These are phyloP conservation scores for Achatina immaculata DNA, from an alignment of 1,140 invertebrate species.

Conservation along the genomic window DNA sequence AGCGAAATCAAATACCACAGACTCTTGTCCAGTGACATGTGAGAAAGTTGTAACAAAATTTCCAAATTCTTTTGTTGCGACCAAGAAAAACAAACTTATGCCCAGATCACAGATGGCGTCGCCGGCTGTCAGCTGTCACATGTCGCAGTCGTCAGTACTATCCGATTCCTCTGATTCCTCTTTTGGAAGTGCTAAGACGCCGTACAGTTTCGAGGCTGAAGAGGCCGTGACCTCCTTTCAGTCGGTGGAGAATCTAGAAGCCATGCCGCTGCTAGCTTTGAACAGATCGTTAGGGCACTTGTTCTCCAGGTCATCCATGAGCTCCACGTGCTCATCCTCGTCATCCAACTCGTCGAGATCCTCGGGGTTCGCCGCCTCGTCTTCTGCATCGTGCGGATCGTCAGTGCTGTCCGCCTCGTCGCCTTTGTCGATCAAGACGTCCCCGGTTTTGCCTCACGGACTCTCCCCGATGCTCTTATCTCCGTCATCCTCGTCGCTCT, in stretches of 20 bases:
- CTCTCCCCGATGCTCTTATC: conserved; percentile 2
- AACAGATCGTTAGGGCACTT: not conserved
- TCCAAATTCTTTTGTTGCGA: conserved; percentile 36
- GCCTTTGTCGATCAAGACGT: not conserved
- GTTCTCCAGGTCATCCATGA: conserved; percentile 10
- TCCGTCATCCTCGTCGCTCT: conserved; percentile 13
- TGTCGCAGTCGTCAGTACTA: not conserved
- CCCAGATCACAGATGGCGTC: conserved; percentile 5
- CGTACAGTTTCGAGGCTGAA: not conserved
- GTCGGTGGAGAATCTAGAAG: not conserved
- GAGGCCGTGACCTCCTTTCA: conserved; percentile 29
- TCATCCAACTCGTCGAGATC: conserved; percentile 13
- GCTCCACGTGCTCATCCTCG: conserved; percentile 19
- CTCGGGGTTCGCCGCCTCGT: conserved; percentile 1
- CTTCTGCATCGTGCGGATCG: conserved; percentile 21
- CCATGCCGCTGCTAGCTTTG: not conserved
- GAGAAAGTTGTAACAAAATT: conserved; percentile 30
- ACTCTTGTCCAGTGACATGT: not conserved
- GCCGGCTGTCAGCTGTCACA: not conserved
- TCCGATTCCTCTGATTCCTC: conserved; percentile 2
- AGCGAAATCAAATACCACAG: not conserved
- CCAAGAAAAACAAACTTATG: not conserved
- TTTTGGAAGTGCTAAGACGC: not conserved
- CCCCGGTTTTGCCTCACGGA: not conserved
- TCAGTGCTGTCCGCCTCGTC: not conserved